Evolutionary conservation across 2,797 vertebrate species (phyloP), one percentile per base, ranked within the genome.

Genomic region (Lophotriccus pileatus): DNA sequence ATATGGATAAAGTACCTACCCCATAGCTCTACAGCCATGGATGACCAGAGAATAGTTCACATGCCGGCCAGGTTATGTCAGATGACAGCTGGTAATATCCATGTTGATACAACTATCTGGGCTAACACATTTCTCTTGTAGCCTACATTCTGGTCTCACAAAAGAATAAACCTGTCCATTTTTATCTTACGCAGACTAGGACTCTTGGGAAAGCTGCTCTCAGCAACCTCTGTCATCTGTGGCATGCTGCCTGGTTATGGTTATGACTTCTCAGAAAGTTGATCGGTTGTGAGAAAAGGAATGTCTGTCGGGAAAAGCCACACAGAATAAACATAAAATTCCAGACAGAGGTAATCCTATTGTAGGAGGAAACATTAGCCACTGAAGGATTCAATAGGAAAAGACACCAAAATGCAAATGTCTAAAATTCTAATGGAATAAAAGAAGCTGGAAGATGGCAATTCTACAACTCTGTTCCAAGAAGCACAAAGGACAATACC

Each of bases 351-450:
- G 11, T 66, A 84, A 83, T 28, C 37, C 27, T 63, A 9, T 30
- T 89, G 53, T 1, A 1, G 77, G 56, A 28, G 30, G 12, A 83
- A 81, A 78, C 19, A 17, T 76, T n/a, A 84, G 28, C 25, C 56
- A 34, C 34, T 90, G 60, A 77, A 53, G 17, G 13, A 50, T 63
- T 90, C 50, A 82, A 13, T 0, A 62, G 6, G n/a, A 72, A 86
- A 89, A 74, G 24, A 68, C 9, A 93, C 4, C 18, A 68, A 84
- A 84, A 60, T 20, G 32, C 49, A 78, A 53, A 82, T 39, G 30
- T 76, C 46, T 60, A 82, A 85, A 84, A 94, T 55, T 25, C 62
- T 64, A 74, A 74, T 12, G 15, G 41, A 80, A 81, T 58, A 92
- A 94, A 72, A 4, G 12, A 39, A 84, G 22, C 24, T 66, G 39